These are phyloP conservation scores for Pollenia griseotomentosa DNA, from an alignment of 2,888 invertebrate species.

Conservation along the genomic window DNA sequence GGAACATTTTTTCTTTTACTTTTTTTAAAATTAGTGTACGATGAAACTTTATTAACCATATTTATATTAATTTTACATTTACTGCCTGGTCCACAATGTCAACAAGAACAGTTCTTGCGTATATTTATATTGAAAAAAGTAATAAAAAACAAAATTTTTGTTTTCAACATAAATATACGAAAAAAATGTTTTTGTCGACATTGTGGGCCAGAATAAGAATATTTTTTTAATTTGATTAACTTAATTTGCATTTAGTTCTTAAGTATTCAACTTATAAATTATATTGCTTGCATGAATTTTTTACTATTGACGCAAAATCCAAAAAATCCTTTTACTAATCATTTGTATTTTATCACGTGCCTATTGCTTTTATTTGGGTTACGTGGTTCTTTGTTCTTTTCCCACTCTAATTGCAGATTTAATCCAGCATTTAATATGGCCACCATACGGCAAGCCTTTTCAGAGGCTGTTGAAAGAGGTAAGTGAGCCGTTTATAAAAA, in stretches of 20 bases:
- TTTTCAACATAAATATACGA: no score
- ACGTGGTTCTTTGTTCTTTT: constrained; percentile 52
- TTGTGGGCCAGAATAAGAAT: not conserved
- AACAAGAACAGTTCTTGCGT: no score
- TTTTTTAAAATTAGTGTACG: no score
- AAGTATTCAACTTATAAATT: constrained; percentile 40
- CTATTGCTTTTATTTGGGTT: constrained; percentile 66
- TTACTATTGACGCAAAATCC: constrained; percentile 5
- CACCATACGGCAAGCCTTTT: constrained; percentile 96
- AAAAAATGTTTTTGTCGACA: no score
- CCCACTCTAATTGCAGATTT: constrained; percentile 87
- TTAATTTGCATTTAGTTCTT: constrained; percentile 33
- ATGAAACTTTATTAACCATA: not conserved
- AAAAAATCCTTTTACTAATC: constrained; percentile 60
- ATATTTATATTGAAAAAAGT: no score
- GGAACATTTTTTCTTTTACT: no score
- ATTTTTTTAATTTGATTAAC: constrained; percentile 28
- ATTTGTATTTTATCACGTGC: constrained; percentile 62
- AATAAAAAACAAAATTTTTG: no score
- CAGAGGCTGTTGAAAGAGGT: constrained; percentile 97
- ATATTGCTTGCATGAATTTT: constrained; percentile 58
- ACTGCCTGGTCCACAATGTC: no score
- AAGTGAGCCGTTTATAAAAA: constrained; percentile 74
- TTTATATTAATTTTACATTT: not conserved
- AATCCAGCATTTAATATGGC: constrained; percentile 97